A percentile compares a stretch with the other conserved stretches of the same genome.
phyloP scores from a whole-genome alignment of 1,140 invertebrate genomes.

The Sipha flava region DNA sequence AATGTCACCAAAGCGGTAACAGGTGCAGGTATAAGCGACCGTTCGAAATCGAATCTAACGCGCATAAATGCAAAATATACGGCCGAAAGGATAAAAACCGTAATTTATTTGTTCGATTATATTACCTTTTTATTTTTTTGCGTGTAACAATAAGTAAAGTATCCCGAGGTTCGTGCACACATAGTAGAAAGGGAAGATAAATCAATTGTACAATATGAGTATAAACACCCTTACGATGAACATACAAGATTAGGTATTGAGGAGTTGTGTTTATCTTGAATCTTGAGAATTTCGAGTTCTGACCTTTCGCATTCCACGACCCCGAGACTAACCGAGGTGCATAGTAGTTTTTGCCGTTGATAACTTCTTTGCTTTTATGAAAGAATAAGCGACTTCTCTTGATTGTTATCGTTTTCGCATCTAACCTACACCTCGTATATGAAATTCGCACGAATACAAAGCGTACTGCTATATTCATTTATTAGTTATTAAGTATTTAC shows the following conservation, averaged over 20 bases:
- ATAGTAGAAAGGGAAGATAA: neutral
- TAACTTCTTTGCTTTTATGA: conserved; percentile 3
- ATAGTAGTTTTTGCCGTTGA: neutral
- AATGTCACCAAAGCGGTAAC: no score
- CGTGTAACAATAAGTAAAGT: neutral
- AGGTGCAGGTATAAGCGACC: no score
- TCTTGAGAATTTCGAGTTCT: conserved; percentile 6
- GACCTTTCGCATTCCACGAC: conserved; percentile 5
- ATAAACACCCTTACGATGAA: neutral
- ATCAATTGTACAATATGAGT: neutral
- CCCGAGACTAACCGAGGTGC: neutral
- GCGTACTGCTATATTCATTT: no score
- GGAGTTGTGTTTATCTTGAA: neutral
- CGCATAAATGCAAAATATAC: no score
- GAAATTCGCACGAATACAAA: neutral
- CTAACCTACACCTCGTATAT: no score
- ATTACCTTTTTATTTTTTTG: neutral
- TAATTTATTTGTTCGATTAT: neutral
- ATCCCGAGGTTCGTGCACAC: neutral
- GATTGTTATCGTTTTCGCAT: neutral
- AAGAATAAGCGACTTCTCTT: neutral
- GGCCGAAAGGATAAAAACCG: no score
- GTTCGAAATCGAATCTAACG: no score
- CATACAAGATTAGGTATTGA: neutral
- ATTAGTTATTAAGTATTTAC: no score